phyloP scores from a whole-genome alignment of 2,797 vertebrate species.

The Microcaecilia unicolor region DNA sequence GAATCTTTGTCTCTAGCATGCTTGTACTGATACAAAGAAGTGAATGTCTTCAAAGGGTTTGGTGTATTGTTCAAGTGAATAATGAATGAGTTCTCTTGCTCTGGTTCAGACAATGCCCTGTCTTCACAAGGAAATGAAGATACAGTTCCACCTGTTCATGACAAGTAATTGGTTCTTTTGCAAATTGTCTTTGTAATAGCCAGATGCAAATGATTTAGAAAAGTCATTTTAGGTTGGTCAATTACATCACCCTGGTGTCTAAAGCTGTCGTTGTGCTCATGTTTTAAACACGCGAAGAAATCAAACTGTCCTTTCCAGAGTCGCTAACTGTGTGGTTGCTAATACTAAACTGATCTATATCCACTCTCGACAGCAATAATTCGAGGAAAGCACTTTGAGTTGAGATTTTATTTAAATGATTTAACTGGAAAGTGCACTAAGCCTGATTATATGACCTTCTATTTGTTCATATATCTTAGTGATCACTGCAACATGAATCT shows the following conservation, averaged over 20 bases:
- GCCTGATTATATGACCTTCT: neutral
- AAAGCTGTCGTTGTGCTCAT: neutral
- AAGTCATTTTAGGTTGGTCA: neutral
- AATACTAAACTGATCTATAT: neutral
- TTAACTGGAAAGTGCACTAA: neutral
- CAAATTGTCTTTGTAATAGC: neutral
- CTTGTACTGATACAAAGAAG: no score
- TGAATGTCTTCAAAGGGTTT: no score
- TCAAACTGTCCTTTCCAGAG: neutral
- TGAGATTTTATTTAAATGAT: neutral
- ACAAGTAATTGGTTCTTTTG: neutral
- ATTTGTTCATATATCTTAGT: slow-evolving; percentile 8
- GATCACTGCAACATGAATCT: neutral
- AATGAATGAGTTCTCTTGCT: neutral
- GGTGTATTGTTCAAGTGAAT: no score
- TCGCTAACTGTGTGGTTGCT: neutral
- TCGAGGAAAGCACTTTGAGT: slow-evolving; percentile 2
- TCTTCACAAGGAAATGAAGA: no score
- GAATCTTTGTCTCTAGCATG: no score
- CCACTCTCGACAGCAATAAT: neutral
- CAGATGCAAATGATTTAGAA: neutral
- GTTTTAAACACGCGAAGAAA: neutral
- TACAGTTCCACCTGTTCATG: neutral
- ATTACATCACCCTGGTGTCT: slow-evolving; percentile 6
- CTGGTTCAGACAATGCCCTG: no score